Evolutionary conservation across 2,113 vertebrate species (phyloP).

Genomic region (Pelodiscus sinensis): DNA sequence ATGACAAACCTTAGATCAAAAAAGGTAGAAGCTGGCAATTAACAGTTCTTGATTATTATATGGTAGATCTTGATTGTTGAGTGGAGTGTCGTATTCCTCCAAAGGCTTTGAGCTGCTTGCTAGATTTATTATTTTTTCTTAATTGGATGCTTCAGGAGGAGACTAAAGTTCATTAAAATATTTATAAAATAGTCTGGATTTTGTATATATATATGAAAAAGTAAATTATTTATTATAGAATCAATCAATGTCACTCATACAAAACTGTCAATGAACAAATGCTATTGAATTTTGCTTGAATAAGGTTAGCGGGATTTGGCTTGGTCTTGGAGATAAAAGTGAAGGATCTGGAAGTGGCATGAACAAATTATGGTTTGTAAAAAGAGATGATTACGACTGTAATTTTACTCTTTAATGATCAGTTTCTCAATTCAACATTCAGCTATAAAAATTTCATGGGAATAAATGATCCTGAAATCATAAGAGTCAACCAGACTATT

Average conservation of each 20-base stretch:
- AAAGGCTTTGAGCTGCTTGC: not conserved
- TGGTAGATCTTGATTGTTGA: not conserved
- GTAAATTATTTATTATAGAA: not conserved
- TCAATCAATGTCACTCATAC: not conserved
- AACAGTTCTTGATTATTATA: not conserved
- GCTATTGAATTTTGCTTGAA: not conserved
- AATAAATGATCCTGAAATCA: not conserved
- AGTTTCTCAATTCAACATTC: not conserved
- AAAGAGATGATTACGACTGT: not conserved
- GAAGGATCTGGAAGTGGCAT: not conserved
- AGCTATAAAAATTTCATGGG: not conserved
- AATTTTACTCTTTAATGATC: not conserved
- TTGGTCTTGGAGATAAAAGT: not conserved
- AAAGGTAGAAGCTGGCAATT: not conserved
- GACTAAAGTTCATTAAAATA: not conserved
- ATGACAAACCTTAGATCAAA: not conserved
- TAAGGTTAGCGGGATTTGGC: not conserved
- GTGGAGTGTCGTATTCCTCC: not conserved
- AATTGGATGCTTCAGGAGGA: not conserved
- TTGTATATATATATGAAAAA: not conserved
- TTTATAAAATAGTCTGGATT: not conserved
- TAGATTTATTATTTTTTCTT: not conserved
- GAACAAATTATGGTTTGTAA: not conserved
- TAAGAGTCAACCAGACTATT: not conserved
- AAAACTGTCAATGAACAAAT: not conserved